Base-by-base conservation (phyloP, 2,888 invertebrate species). In the Andricus curvator region DNA sequence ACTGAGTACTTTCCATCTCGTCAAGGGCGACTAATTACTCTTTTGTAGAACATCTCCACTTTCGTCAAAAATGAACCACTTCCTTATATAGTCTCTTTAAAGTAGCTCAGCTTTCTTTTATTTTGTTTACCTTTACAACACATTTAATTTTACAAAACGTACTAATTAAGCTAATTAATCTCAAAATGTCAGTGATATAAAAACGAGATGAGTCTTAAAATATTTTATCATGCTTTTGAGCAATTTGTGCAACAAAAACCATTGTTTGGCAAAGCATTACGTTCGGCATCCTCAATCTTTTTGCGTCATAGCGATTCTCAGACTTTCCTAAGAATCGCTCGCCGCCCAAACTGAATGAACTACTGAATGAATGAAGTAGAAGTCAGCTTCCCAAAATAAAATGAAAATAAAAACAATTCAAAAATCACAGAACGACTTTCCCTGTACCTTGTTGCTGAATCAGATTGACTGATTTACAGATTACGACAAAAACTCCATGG, bases 1-100 rank as follows among this genome's bases (percentile, higher is more conserved):
- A 44, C 70, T 44, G 17, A 48, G 25, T 48, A 70, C 48, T 70
- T 70, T 68, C 48, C 68, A 68, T 17, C 22, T 68, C 68, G 44
- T 44, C 70, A 70, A 70, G 68, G 68, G 48, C 70, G 70, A 70
- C 70, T 70, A 51, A 70, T 70, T 70, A 70, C 70, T 48, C 48
- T 48, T 70, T 29, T 48, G 15, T 25, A 70, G 48, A 25, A 70
- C 48, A 17, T 51, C 70, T 5, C 3, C n/a, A 67, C 67, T 41
- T 15, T 41, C 4, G 8, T 68, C 22, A 70, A 70, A 70, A 70
- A 25, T 41, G 13, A 68, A 25, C 25, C 48, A 29, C 22, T 70
- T 25, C 51, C 48, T 48, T 25, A 68, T 51, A 51, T 17, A 48
- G 44, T 15, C 5, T 22, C 11, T 22, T n/a, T 56, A 3, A 56